Evolutionary conservation across 2,888 invertebrate species (phyloP).

Genomic region (Oxystoma pomonae): DNA sequence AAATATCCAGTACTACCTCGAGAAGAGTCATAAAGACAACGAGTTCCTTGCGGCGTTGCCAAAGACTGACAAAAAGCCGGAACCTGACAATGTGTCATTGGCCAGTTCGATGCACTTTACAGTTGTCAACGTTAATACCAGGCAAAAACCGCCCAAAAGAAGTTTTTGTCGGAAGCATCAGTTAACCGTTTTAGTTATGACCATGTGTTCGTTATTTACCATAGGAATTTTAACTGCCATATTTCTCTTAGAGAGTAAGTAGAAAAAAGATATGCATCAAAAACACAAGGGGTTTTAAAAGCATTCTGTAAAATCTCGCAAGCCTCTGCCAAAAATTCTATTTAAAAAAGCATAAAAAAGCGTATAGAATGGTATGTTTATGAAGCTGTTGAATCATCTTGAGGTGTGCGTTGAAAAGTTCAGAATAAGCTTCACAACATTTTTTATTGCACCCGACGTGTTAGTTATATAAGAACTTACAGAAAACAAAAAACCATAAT

Average conservation of each 20-base stretch:
- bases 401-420: too few species aligned
- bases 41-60: conserved; percentile 20
- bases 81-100: conserved; percentile 61
- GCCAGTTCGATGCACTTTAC: conserved; percentile 87
- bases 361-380: too few species aligned
- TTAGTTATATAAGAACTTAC: too few species aligned
- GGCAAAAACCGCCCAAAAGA: conserved; percentile 53
- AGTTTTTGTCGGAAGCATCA: conserved; percentile 74
- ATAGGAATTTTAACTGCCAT: conserved; percentile 77
- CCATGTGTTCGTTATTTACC: conserved; percentile 78
- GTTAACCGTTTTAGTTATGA: conserved; percentile 75
- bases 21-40: conserved; percentile 31
- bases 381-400: too few species aligned
- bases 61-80: conserved; percentile 45
- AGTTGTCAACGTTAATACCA: conserved; percentile 67
- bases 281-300: too few species aligned
- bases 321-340: too few species aligned
- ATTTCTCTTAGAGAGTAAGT: conserved; percentile 82
- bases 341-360: too few species aligned
- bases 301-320: too few species aligned
- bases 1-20: conserved; percentile 42
- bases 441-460: too few species aligned
- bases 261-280: too few species aligned
- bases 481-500: too few species aligned
- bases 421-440: too few species aligned